Conservation (phyloP, 2,888 invertebrate species). For the Drosophila sordidula region DNA sequence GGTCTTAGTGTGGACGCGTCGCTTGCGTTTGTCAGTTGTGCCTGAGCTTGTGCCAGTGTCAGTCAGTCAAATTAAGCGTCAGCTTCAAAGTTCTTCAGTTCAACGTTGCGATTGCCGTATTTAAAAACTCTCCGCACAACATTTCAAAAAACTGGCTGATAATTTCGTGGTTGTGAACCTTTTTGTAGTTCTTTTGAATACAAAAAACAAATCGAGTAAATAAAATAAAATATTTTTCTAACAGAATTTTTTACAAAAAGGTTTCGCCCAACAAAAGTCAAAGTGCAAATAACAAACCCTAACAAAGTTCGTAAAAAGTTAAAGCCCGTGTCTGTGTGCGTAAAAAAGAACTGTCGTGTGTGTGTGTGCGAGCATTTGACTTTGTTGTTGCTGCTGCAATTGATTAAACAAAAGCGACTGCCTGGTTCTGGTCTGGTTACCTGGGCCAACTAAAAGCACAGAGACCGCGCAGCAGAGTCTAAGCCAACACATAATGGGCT, state of each 20-base stretch:
- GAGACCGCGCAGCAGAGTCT: conserved; percentile 44
- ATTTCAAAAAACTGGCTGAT: conserved; percentile 48
- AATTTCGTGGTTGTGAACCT: conserved; percentile 70
- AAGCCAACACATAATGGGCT: conserved; percentile 84
- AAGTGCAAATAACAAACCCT: conserved; percentile 60
- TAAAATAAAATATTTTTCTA: conserved; percentile 45
- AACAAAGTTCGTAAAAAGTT: conserved; percentile 30
- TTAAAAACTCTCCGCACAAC: conserved; percentile 8
- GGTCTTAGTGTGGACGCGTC: conserved; percentile 65
- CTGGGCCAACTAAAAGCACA: conserved; percentile 62
- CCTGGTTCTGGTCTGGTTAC: conserved; percentile 56
- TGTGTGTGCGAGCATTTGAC: conserved; percentile 30
- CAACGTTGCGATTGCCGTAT: conserved; percentile 26
- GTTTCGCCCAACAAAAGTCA: conserved; percentile 53
- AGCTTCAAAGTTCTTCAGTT: conserved; percentile 26
- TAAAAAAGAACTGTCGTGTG: neutral
- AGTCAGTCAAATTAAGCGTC: conserved; percentile 49
- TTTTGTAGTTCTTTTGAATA: conserved; percentile 64
- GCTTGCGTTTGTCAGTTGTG: conserved; percentile 73
- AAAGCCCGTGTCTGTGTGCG: conserved; percentile 12
- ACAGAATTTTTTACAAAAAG: conserved; percentile 51
- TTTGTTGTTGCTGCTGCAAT: conserved; percentile 62
- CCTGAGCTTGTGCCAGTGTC: conserved; percentile 73
- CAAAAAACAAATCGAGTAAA: conserved; percentile 2
- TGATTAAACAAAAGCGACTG: conserved; percentile 79